These are phyloP conservation scores for Eupsittula cactorum DNA, from an alignment of 2,113 vertebrate genomes.

Conservation along the genomic window DNA sequence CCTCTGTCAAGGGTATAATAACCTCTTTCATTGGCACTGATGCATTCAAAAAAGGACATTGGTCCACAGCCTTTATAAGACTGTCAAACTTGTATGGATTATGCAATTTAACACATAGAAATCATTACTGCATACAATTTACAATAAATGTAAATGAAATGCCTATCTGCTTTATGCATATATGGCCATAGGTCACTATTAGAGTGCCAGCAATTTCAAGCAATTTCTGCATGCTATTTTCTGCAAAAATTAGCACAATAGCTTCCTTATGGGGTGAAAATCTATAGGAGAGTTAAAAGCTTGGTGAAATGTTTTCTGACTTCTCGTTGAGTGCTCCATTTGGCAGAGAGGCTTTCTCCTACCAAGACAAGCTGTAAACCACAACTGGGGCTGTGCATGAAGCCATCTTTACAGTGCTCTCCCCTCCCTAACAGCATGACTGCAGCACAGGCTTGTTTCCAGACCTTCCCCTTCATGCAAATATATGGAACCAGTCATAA, in stretches of 20 bases:
- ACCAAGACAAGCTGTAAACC: not conserved
- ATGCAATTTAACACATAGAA: constrained; percentile 59
- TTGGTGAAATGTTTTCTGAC: not conserved
- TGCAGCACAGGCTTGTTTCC: not conserved
- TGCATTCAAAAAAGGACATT: not conserved
- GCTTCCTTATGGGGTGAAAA: not conserved
- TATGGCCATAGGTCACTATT: constrained; percentile 29
- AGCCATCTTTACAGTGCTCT: not conserved
- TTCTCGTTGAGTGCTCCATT: not conserved
- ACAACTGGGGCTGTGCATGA: not conserved
- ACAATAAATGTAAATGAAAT: constrained; percentile 45
- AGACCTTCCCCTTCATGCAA: not conserved
- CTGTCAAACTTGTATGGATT: constrained; percentile 54
- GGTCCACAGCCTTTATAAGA: constrained; percentile 23
- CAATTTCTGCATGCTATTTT: constrained; percentile 47
- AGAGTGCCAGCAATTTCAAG: constrained; percentile 50
- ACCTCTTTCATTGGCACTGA: constrained; percentile 27
- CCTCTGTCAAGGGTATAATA: constrained; percentile 17
- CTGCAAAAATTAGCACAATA: constrained; percentile 20
- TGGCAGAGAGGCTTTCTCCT: not conserved
- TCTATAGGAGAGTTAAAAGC: constrained; percentile 21
- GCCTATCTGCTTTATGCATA: constrained; percentile 28
- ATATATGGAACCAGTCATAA: not conserved
- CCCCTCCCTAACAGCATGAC: not conserved
- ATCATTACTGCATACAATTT: constrained; percentile 45